phyloP scores from a whole-genome alignment of 1,140 invertebrate genomes.

The Dinothrombium tinctorium region DNA sequence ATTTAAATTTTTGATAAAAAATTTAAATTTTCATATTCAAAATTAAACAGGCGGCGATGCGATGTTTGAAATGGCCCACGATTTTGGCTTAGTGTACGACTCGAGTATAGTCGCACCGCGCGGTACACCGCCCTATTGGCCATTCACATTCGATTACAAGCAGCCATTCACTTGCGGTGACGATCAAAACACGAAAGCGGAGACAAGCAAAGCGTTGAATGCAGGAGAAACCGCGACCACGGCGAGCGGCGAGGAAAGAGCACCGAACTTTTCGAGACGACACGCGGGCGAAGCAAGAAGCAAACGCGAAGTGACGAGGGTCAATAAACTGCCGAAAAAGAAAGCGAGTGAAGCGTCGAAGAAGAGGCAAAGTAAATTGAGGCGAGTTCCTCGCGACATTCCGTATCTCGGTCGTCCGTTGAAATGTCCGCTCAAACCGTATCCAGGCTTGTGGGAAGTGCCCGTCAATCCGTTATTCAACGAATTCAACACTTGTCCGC shows the following conservation, averaged over 20 bases:
- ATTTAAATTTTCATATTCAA: neutral
- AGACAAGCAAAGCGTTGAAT: neutral
- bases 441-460: conserved; percentile 82
- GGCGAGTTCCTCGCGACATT: no score
- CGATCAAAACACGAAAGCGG: neutral
- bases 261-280: no score
- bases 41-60: conserved; percentile 11
- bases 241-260: no score
- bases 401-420: conserved; percentile 10
- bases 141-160: conserved; percentile 73
- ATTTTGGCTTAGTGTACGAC: conserved; percentile 76
- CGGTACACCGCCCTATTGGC: conserved; percentile 63
- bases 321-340: no score
- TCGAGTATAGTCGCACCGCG: conserved; percentile 65
- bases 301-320: no score
- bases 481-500: conserved; percentile 71
- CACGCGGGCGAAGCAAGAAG: no score
- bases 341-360: no score
- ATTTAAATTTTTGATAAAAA: neutral
- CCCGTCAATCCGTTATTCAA: conserved; percentile 75
- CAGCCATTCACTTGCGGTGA: conserved; percentile 61
- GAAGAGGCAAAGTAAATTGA: no score
- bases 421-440: conserved; percentile 67
- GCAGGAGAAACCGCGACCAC: neutral
- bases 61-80: conserved; percentile 21